phyloP scores from a whole-genome alignment of 2,888 invertebrate species.

The Callyntrura guangdongensis region DNA sequence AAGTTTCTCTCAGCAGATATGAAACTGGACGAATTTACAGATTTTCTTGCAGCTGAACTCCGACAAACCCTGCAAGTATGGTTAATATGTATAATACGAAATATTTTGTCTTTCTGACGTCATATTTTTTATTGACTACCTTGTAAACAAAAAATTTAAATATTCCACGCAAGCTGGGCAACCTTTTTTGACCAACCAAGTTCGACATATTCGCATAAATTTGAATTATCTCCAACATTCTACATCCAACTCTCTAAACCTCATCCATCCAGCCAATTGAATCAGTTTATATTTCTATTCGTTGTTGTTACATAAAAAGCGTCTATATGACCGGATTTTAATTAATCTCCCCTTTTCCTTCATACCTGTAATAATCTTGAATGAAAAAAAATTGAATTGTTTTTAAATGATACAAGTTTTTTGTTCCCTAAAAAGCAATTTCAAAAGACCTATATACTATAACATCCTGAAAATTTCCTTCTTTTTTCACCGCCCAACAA shows the following conservation, averaged over 20 bases:
- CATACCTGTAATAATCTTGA: neutral
- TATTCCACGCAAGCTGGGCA: neutral
- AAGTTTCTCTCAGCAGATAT: no score
- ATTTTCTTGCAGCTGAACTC: no score
- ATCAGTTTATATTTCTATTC: neutral
- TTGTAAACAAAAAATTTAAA: no score
- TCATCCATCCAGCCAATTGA: neutral
- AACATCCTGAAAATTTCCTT: neutral
- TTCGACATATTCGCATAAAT: neutral
- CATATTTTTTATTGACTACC: no score
- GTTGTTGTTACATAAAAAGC: neutral
- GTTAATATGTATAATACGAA: no score
- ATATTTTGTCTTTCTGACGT: no score
- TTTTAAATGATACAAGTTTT: neutral
- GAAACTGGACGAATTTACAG: no score
- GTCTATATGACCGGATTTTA: constrained; percentile 4
- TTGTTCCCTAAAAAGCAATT: constrained; percentile 25
- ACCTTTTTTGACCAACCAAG: neutral
- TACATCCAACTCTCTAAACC: neutral
- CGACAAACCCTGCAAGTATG: no score
- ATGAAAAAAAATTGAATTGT: neutral
- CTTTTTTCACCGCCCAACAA: neutral
- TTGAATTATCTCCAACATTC: neutral
- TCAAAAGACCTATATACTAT: neutral
- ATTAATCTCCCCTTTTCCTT: neutral